These are phyloP conservation scores for Stenurella melanura DNA, from an alignment of 2,888 invertebrate genomes.

Conservation along the genomic window DNA sequence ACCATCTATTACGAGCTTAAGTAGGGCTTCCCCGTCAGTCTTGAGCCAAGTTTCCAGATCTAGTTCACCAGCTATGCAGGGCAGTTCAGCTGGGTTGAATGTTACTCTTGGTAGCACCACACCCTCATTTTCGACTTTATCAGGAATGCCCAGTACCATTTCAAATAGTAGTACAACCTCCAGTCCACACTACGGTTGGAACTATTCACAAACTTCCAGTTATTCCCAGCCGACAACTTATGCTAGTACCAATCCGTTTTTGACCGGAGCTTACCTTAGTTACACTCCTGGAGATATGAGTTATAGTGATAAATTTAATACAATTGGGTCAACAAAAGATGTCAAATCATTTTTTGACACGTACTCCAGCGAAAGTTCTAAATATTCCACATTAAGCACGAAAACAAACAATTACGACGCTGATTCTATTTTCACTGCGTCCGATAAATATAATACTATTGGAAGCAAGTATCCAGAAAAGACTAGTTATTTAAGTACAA, in stretches of 20 bases:
- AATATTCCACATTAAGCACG: slow-evolving; percentile 64
- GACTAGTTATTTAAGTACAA: slow-evolving; percentile 65
- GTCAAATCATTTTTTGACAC: slow-evolving; percentile 68
- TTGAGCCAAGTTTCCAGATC: slow-evolving; percentile 66
- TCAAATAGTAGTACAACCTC: slow-evolving; percentile 51
- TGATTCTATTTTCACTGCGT: slow-evolving; percentile 56
- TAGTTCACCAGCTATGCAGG: slow-evolving; percentile 73
- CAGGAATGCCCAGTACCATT: slow-evolving; percentile 67
- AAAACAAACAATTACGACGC: slow-evolving; percentile 61
- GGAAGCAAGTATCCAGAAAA: slow-evolving; percentile 66
- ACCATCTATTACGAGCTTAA: slow-evolving; percentile 69
- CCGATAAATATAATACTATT: slow-evolving; percentile 67
- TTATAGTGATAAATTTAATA: slow-evolving; percentile 69
- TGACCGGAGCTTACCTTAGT: slow-evolving; percentile 73
- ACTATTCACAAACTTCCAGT: slow-evolving; percentile 56
- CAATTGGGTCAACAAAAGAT: slow-evolving; percentile 68
- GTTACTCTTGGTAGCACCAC: slow-evolving; percentile 76
- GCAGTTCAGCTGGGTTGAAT: slow-evolving; percentile 79
- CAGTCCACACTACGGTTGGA: slow-evolving; percentile 42
- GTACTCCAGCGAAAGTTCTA: slow-evolving; percentile 64
- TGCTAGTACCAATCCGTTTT: slow-evolving; percentile 79
- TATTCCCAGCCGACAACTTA: slow-evolving; percentile 69
- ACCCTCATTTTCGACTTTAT: slow-evolving; percentile 68
- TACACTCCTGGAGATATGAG: slow-evolving; percentile 66
- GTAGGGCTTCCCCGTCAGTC: slow-evolving; percentile 73